Conservation (phyloP, 2,797 vertebrate species). For the Chelon labrosus region DNA sequence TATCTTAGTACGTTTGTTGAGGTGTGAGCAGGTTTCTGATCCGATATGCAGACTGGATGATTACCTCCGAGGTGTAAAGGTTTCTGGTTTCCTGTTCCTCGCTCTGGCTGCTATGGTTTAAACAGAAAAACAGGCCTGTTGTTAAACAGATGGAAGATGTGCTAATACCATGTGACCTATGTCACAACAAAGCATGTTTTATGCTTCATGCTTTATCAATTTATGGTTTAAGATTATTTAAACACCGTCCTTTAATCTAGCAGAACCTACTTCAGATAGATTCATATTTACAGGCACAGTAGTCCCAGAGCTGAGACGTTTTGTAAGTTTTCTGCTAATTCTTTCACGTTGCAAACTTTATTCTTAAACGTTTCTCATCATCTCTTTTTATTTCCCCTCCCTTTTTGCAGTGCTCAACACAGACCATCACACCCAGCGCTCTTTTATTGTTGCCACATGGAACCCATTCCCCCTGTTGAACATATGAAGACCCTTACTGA, state of each 20-base stretch:
- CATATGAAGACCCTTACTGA: conserved; percentile 58
- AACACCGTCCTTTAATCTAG: not conserved
- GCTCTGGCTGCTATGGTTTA: no score
- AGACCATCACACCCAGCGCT: not conserved
- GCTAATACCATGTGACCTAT: no score
- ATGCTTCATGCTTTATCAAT: no score
- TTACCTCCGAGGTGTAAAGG: not conserved
- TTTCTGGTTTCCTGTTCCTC: not conserved
- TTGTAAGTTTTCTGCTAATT: no score
- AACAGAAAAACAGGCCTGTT: no score
- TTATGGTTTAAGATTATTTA: no score
- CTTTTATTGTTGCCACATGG: conserved; percentile 50
- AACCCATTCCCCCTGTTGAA: conserved; percentile 39
- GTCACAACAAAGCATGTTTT: no score
- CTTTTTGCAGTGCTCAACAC: conserved; percentile 32
- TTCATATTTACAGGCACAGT: not conserved
- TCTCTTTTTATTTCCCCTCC: conserved; percentile 2
- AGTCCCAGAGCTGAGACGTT: no score
- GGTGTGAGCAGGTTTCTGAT: not conserved
- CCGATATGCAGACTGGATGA: not conserved
- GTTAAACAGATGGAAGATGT: no score
- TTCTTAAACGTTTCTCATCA: not conserved
- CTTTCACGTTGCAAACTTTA: not conserved
- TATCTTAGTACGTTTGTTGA: not conserved
- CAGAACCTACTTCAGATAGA: not conserved